Evolutionary conservation across 2,113 vertebrate species (phyloP), one percentile per base, ranked within the genome.

Genomic region (Epinephelus moara): DNA sequence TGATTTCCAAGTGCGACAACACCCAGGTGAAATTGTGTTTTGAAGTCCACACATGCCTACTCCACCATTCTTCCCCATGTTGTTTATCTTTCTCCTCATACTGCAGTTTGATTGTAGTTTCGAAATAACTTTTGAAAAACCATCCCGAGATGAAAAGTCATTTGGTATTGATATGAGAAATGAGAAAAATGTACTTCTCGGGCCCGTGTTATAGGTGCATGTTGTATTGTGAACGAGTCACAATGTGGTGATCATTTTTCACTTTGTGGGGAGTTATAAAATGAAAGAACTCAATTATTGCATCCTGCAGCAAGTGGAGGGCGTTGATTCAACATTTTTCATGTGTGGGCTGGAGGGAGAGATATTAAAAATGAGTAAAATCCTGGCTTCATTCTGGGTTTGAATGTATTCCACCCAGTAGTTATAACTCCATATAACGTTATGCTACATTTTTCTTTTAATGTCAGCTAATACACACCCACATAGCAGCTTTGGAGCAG

Each of bases 391-490:
- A 53, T 53, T 53, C 30, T 9, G 42, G 40, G 15, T 27, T 37
- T 61, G 49, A 25, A 80, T 50, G 33, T 33, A 21, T 78, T 70
- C 60, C 55, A 57, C n/a, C 14, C 27, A n/a, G 50, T 25, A 12
- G 17, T 30, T 25, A 23, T 27, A 64, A 70, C 62, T 69, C 37
- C n/a, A 12, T 13, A 1, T 21, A 49, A 52, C 50, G 52, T 17
- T 27, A 25, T 68, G 18, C 17, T 70, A 14, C 14, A 21, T 84
- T 74, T 21, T 19, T 9, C 12, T 70, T 7, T 62, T 53, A 45
- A 45, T 40, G 13, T 21, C 42, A 21, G 18, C 17, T 75, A 3
- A 68, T 81, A 30, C 33, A 64, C 37, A 59, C 62, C 52, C n/a
- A 49, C 17, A 17, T 9, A 18, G 21, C 53, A 61, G 64, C 17